phyloP scores from a whole-genome alignment of 2,113 vertebrate genomes.

The Xenopus laevis region DNA sequence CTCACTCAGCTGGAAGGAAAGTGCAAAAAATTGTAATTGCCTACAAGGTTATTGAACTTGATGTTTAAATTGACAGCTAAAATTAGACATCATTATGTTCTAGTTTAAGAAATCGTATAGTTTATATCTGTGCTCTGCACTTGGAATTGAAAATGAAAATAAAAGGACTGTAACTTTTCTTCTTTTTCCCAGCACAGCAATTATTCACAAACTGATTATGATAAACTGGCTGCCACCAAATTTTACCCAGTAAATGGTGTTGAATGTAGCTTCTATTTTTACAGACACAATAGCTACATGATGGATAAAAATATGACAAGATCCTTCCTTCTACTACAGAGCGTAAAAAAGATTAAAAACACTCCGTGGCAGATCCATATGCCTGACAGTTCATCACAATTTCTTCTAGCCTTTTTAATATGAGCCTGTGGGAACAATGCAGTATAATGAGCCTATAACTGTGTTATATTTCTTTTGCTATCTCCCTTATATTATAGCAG shows the following conservation, averaged over 20 bases:
- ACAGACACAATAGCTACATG: background rate
- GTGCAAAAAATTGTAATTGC: conserved; percentile 22
- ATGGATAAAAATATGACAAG: conserved; percentile 9
- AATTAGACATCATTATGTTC: conserved; percentile 18
- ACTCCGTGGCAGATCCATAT: background rate
- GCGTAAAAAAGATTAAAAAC: conserved; percentile 2
- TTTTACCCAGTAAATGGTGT: background rate
- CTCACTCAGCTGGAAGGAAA: conserved; percentile 15
- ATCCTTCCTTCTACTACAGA: conserved; percentile 4
- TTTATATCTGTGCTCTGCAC: conserved; percentile 1
- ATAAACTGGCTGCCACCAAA: background rate
- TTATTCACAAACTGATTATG: conserved; percentile 1
- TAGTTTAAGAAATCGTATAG: background rate
- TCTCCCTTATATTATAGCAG: background rate
- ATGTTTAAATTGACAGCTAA: conserved; percentile 32
- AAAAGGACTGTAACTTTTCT: background rate
- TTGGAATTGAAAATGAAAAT: background rate
- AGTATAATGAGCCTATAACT: background rate
- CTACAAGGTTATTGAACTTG: conserved; percentile 27
- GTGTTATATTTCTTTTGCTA: background rate
- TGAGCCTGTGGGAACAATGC: conserved; percentile 1
- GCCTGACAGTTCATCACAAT: background rate
- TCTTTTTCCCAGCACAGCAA: background rate
- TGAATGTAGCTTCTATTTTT: conserved; percentile 1
- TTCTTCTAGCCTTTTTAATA: conserved; percentile 4